Evolutionary conservation across 1,140 invertebrate species (phyloP).

Genomic region (Popillia japonica): DNA sequence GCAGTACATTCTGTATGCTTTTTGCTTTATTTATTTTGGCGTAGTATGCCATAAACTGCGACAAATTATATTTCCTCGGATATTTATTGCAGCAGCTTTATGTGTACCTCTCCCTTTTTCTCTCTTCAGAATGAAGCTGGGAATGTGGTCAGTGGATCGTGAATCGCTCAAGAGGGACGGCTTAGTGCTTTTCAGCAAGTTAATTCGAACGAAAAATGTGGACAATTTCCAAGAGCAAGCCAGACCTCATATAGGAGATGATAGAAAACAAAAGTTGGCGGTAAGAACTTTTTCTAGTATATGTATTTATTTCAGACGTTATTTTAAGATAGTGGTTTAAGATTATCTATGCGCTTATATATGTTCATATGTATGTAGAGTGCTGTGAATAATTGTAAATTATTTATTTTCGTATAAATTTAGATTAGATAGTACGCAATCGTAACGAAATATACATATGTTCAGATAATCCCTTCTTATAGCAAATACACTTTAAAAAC

Average conservation of each 20-base stretch:
- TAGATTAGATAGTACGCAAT: too few species aligned
- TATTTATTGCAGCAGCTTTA: neutral
- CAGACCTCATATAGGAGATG: constrained; percentile 62
- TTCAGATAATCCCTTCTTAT: too few species aligned
- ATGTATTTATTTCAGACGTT: too few species aligned
- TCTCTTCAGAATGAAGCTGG: constrained; percentile 65
- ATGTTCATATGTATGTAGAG: too few species aligned
- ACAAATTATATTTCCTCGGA: constrained; percentile 5
- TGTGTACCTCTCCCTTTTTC: constrained; percentile 23
- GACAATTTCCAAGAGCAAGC: constrained; percentile 70
- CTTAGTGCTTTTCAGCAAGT: constrained; percentile 75
- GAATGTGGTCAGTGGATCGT: constrained; percentile 62
- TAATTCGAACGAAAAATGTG: constrained; percentile 82
- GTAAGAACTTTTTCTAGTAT: constrained; percentile 57
- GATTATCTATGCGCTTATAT: too few species aligned
- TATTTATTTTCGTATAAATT: too few species aligned
- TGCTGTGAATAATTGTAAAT: too few species aligned
- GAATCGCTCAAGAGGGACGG: constrained; percentile 65
- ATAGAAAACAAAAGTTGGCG: constrained; percentile 74
- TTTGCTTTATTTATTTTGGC: neutral
- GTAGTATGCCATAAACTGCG: neutral
- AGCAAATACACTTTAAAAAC: too few species aligned
- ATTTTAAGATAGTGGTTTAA: too few species aligned
- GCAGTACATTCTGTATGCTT: neutral
- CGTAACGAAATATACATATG: too few species aligned